Conservation (phyloP, 2,888 invertebrate species). For the Noctua pronuba region DNA sequence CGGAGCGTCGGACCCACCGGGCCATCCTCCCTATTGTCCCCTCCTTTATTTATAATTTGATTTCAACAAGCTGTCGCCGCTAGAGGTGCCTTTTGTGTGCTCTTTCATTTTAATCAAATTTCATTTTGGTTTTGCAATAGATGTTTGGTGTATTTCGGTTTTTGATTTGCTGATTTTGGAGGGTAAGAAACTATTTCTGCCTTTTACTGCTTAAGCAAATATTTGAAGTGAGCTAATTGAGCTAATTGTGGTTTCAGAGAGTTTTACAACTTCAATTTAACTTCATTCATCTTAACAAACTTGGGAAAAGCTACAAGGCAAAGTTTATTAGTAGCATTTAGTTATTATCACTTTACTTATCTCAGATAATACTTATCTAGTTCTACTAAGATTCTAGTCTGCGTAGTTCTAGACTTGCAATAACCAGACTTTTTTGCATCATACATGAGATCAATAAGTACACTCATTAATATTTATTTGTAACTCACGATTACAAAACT, state of each 20-base stretch:
- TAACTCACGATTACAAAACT: slow-evolving; percentile 22
- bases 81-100: slow-evolving; percentile 64
- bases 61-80: slow-evolving; percentile 82
- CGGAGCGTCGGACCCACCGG: slow-evolving; percentile 53
- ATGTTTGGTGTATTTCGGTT: slow-evolving; percentile 43
- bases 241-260: slow-evolving; percentile 7
- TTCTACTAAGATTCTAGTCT: background rate
- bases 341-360: slow-evolving; percentile 5
- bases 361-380: background rate
- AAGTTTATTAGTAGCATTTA: background rate
- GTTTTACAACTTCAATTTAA: background rate
- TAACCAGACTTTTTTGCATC: slow-evolving; percentile 39
- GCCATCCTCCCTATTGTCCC: slow-evolving; percentile 66
- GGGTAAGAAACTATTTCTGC: background rate
- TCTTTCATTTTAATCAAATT: slow-evolving; percentile 69
- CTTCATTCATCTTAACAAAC: background rate
- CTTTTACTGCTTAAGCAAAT: slow-evolving; percentile 7
- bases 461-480: slow-evolving; percentile 36
- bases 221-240: too few species aligned
- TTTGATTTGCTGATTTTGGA: slow-evolving; percentile 15
- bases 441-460: background rate
- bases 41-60: slow-evolving; percentile 81
- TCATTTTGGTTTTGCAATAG: slow-evolving; percentile 63
- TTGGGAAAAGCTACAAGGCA: background rate
- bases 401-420: slow-evolving; percentile 11